These are phyloP conservation scores for Dromius quadrimaculatus DNA, from an alignment of 2,888 invertebrate species.

Conservation along the genomic window DNA sequence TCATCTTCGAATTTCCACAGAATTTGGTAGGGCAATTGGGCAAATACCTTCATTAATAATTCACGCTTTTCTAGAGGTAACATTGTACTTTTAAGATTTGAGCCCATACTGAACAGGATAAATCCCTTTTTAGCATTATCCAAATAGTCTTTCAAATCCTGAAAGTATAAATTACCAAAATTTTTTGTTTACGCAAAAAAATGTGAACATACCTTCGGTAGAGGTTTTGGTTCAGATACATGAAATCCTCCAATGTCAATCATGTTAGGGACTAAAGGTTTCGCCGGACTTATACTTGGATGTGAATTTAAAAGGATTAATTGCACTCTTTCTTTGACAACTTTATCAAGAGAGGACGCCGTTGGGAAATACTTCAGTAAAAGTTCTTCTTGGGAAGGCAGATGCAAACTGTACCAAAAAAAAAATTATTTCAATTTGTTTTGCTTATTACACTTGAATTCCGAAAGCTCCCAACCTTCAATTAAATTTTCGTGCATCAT, in stretches of 20 bases:
- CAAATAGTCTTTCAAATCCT: too few relatives aligned
- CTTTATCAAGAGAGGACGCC: slow-evolving; percentile 16
- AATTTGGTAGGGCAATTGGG: too few relatives aligned
- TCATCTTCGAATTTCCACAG: too few relatives aligned
- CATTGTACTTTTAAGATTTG: too few relatives aligned
- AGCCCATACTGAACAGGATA: too few relatives aligned
- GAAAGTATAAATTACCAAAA: not conserved
- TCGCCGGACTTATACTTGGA: slow-evolving; percentile 30
- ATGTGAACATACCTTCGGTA: slow-evolving; percentile 22
- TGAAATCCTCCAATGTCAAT: slow-evolving; percentile 39
- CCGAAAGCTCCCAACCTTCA: too few relatives aligned
- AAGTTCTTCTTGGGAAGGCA: slow-evolving; percentile 30
- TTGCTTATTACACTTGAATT: too few relatives aligned
- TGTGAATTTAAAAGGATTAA: slow-evolving; percentile 50
- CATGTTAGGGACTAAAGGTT: slow-evolving; percentile 45
- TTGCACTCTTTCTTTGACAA: slow-evolving; percentile 41
- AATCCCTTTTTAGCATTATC: too few relatives aligned
- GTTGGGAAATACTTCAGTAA: slow-evolving; percentile 45
- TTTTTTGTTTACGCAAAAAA: not conserved
- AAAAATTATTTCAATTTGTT: too few relatives aligned
- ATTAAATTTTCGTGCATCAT: too few relatives aligned
- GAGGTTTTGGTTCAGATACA: slow-evolving; percentile 26
- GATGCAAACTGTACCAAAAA: not conserved
- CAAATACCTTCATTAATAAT: too few relatives aligned
- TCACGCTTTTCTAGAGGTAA: too few relatives aligned